phyloP scores from a whole-genome alignment of 1,140 invertebrate species.

The Alviniconcha marisindica region DNA sequence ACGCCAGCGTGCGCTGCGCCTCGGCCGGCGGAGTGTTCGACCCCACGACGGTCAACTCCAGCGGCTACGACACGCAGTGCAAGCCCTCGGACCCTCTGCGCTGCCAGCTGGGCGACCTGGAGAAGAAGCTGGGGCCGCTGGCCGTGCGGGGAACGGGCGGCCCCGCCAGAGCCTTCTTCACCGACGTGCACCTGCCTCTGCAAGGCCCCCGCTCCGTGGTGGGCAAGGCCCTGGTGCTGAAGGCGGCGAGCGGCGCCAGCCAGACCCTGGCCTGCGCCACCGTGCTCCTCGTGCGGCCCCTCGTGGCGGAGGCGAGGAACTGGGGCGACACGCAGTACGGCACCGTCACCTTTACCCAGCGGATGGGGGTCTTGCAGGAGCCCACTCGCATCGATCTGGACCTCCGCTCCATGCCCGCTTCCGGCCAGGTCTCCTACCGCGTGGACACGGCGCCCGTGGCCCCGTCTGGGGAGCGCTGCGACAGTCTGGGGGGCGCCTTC shows the following conservation, averaged over 20 bases:
- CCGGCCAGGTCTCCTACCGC: neutral
- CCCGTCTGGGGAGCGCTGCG: neutral
- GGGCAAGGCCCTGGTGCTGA: conserved; percentile 90
- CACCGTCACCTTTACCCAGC: conserved; percentile 52
- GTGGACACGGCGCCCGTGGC: neutral
- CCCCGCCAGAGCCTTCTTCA: conserved; percentile 90
- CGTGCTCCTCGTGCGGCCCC: conserved; percentile 58
- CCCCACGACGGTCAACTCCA: conserved; percentile 82
- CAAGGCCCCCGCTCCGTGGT: conserved; percentile 86
- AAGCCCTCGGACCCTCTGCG: conserved; percentile 70
- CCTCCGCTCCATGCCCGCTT: neutral
- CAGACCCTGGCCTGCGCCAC: conserved; percentile 91
- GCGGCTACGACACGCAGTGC: conserved; percentile 68
- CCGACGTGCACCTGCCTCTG: conserved; percentile 86
- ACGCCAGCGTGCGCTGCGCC: conserved; percentile 74
- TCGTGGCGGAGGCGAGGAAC: conserved; percentile 56
- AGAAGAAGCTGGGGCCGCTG: conserved; percentile 89
- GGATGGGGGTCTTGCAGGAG: conserved; percentile 77
- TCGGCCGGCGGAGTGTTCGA: conserved; percentile 88
- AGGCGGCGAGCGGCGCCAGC: conserved; percentile 90
- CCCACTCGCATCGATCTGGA: conserved; percentile 74
- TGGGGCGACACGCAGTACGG: conserved; percentile 61
- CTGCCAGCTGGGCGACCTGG: conserved; percentile 79
- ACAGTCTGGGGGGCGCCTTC: conserved; percentile 82
- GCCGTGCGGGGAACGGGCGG: conserved; percentile 84